These are phyloP conservation scores for Drosophila meridionalis DNA, from an alignment of 2,888 invertebrate species.

Conservation along the genomic window DNA sequence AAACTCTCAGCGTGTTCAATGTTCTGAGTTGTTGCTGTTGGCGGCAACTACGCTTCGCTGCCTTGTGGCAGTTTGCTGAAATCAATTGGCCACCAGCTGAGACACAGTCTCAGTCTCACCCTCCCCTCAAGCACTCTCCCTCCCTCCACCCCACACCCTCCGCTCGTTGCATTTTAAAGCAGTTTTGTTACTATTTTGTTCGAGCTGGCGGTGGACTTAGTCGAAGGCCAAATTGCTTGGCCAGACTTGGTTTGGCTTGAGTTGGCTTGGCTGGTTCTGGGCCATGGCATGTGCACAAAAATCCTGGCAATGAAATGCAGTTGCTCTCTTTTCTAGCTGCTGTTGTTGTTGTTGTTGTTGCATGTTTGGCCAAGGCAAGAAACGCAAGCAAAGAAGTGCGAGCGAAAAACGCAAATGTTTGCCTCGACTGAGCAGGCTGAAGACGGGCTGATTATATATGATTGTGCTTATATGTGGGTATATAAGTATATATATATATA, in stretches of 20 bases:
- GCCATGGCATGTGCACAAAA: constrained; percentile 46
- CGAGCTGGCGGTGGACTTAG: constrained; percentile 24
- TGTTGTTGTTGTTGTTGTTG: background rate
- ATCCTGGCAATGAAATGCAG: constrained; percentile 58
- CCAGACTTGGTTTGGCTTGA: constrained; percentile 26
- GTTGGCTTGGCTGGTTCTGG: constrained; percentile 43
- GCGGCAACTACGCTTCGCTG: constrained; percentile 49
- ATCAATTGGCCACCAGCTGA: constrained; percentile 35
- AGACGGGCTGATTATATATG: background rate
- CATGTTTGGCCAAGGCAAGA: constrained; percentile 9
- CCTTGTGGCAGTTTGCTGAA: constrained; percentile 41
- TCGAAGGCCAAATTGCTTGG: constrained; percentile 32
- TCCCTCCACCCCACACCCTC: background rate
- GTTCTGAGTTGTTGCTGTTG: constrained; percentile 21
- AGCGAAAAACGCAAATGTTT: constrained; percentile 65
- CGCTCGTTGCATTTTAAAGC: constrained; percentile 32
- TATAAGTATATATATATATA: background rate
- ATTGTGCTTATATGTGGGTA: too few species aligned
- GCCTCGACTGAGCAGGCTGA: constrained; percentile 11
- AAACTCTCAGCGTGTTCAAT: background rate
- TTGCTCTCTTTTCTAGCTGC: background rate
- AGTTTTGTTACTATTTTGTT: constrained; percentile 28
- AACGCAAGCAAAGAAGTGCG: constrained; percentile 17
- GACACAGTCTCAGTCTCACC: background rate
- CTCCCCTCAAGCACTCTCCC: background rate